Conservation (phyloP, 2,888 invertebrate genomes). For the Venustoraphidia nigricollis region DNA sequence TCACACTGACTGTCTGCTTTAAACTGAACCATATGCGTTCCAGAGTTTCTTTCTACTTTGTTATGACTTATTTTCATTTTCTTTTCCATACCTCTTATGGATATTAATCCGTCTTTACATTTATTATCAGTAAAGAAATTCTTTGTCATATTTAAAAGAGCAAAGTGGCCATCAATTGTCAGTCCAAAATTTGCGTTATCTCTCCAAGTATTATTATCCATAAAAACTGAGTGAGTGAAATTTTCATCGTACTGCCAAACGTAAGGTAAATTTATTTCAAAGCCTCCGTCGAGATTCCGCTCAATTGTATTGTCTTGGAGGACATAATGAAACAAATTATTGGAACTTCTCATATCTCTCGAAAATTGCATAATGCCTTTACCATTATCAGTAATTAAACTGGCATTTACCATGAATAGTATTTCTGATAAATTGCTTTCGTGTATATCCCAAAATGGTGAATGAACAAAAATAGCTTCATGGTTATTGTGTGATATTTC, state of each 20-base stretch:
- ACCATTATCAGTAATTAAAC: constrained; percentile 74
- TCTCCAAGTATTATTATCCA: constrained; percentile 77
- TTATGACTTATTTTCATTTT: constrained; percentile 73
- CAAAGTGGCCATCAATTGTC: constrained; percentile 84
- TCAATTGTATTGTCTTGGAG: constrained; percentile 76
- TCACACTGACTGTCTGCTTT: constrained; percentile 85
- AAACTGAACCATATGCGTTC: constrained; percentile 73
- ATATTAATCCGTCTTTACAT: constrained; percentile 66
- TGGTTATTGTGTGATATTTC: constrained; percentile 65
- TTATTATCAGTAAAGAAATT: constrained; percentile 74
- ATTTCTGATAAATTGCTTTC: constrained; percentile 81
- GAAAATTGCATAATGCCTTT: constrained; percentile 80
- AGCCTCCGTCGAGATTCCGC: constrained; percentile 72
- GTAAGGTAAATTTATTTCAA: constrained; percentile 79
- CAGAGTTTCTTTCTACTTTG: constrained; percentile 61
- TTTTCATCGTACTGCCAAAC: constrained; percentile 94
- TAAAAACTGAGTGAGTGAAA: constrained; percentile 77
- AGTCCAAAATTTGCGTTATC: constrained; percentile 75
- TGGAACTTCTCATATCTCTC: constrained; percentile 85
- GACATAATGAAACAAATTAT: constrained; percentile 93
- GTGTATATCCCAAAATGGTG: constrained; percentile 75
- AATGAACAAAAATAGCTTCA: constrained; percentile 68
- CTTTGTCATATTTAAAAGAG: constrained; percentile 71
- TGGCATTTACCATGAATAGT: constrained; percentile 74
- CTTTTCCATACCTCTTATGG: constrained; percentile 92